Base-by-base conservation (phyloP, 2,113 vertebrate species). In the Cromileptes altivelis region DNA sequence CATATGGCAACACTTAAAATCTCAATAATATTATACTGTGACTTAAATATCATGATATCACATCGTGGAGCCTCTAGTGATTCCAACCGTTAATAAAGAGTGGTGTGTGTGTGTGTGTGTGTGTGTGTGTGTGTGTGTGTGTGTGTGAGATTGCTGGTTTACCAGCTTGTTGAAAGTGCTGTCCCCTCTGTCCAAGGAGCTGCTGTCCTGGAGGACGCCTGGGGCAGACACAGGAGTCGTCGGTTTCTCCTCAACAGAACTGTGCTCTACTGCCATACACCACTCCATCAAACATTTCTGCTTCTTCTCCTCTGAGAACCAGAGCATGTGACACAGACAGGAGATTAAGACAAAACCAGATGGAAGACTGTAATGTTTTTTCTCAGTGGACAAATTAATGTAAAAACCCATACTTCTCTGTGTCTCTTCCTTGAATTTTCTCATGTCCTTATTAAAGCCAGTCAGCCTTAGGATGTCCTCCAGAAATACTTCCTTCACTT, bases 401-500 rank as follows among this genome's bases (percentile, higher is more conserved):
- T 27, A 69, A 74, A 61, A 7, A 19, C 15, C 50, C 55, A 45
- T 92, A 99, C 98, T 96, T 96, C 68, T 95, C 56, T 97, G 96
- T 57, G 95, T 96, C 88, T 98, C 96, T 57, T 96, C 97, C 87
- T 95, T 95, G 92, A 96, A 97, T 83, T 97, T 97, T 2, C 81
- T 50, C 95, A 97, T 96, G 80, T 97, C 96, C 88, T 96, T 97
- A 85, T 92, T 95, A 85, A 98, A 99, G 2, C 95, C 96, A 14
- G 97, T 99, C 62, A 95, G 95, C 88, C 92, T 94, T 88, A 99
- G 95, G 85, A 99, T 94, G 78, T 99, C 98, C 93, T 99, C 98
- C 83, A 99, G 82, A 94, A 98, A 99, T 87, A 98, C 88, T 83
- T 97, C 96, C 82, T 97, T 97, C 73, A 99, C 98, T 83, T 99